Conservation (phyloP, 2,888 invertebrate species). For the Meiosimyza decipiens region DNA sequence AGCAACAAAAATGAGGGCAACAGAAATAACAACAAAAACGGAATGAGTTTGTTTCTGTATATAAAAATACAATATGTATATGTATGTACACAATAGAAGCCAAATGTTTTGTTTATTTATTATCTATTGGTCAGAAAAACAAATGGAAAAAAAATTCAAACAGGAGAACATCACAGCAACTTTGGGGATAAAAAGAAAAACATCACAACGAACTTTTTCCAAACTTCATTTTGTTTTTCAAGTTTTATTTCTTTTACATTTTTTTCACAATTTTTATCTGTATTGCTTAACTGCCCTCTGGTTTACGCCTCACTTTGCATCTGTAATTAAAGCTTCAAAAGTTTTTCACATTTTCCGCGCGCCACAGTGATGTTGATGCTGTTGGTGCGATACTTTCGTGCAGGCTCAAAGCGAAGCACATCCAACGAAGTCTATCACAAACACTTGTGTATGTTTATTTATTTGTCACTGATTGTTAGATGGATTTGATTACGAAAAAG, state of each 20-base stretch:
- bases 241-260: not conserved
- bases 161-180: not conserved
- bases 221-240: constrained; percentile 3
- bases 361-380: not conserved
- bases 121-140: not conserved
- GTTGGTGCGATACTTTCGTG: not conserved
- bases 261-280: not conserved
- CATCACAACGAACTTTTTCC: not conserved
- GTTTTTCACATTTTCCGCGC: no score
- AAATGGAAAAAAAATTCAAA: not conserved
- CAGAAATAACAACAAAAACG: not conserved
- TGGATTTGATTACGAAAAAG: constrained; percentile 23
- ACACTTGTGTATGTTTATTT: not conserved
- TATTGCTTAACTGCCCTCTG: constrained; percentile 1
- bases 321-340: constrained; percentile 26
- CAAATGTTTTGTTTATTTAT: constrained; percentile 14
- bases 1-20: not conserved
- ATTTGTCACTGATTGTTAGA: constrained; percentile 23
- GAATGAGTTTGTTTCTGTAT: no score
- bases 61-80: no score
- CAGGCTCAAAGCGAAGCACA: no score
- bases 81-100: not conserved
- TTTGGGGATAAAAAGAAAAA: not conserved
- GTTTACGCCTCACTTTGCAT: constrained; percentile 12
- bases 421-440: not conserved